Base-by-base conservation (phyloP, 2,113 vertebrate species). In the Hirundichthys speculiger region DNA sequence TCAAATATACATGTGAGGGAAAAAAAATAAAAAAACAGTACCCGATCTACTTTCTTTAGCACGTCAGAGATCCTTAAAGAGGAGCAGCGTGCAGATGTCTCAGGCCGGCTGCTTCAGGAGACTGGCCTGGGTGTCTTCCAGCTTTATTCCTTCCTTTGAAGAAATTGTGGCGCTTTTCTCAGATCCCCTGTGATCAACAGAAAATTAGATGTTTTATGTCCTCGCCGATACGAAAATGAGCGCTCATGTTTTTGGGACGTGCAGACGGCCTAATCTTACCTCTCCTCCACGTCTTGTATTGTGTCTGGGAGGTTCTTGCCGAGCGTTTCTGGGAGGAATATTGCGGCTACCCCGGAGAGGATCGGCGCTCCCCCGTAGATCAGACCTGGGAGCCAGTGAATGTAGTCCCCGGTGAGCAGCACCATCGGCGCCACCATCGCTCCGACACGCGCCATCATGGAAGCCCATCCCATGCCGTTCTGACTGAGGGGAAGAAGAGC, bases 291-390 rank as follows among this genome's bases (percentile, higher is more conserved):
- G 1, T 96, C 93, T 52, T 86, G 73, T 15, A 95, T 75, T 2
- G 93, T 96, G 75, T 95, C 94, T 0, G 94, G 94, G n/a, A 95
- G 86, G 0, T 93, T 52, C 3, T 14, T 19, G 16, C 85, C 85
- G 14, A 91, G 86, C 0, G 94, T 96, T 80, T 98, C 95, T 0
- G 93, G 94, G 1, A 96, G 92, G 47, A 95, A 92, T 27, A 86
- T 12, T 12, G 88, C 85, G 40, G 90, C 79, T 2, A 90, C 1
- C 10, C 94, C 94, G 1, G 89, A 88, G 27, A 93, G 1, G 50
- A 95, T 69, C 0, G 93, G 93, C 1, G 84, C 88, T 0, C 76
- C 88, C 1, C 95, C 93, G 0, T 93, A 96, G 73, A 95, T 95
- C 2, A 94, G 4, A 14, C 92, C 86, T 0, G 94, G 93, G 2